Evolutionary conservation across 1,140 invertebrate species (phyloP), one percentile per base, ranked within the genome.

Genomic region (Capitella teleta): DNA sequence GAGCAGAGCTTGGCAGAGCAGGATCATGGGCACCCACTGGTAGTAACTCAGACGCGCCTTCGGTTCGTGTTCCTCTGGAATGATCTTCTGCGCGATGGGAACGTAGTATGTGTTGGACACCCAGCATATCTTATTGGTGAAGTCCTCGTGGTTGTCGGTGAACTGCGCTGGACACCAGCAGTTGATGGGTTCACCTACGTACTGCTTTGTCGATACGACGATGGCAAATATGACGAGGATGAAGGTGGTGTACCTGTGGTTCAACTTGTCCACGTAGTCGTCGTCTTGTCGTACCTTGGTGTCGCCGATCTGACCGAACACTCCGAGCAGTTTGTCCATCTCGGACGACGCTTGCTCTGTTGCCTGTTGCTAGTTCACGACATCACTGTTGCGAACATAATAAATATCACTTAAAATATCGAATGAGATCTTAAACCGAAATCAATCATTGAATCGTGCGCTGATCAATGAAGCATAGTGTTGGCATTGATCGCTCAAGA

Each of bases 211-310:
- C 77, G 89, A 91, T 52, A 94, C 86, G 51, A 93, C 81, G 51
- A 93, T 65, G 26, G 87, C 91, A 66, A 85, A 90, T 24, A 82
- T 81, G 56, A 92, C 77, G 52, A 95, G 74, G 30, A 93, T 67
- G 12, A 84, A 85, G 16, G 87, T 84, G 6, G 89, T 93, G 68
- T 93, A 90, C 24, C 85, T 72, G 70, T 89, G 92, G 74, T 93
- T 89, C 61, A 94, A 76, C 23, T 88, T 78, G 69, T 58, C 57
- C 12, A 49, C 46, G 24, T 53, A 42, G 37, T 56, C 54, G 45
- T 58, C 54, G 32, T 56, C 54, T 40, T 75, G 75, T 32, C 68
- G 59, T 19, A 67, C 62, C 55, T 66, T 67, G 38, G 66, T 59
- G 45, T 68, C 30, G 52, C 63, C 64, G 45, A 66, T 61, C 52